Conservation (phyloP, 2,113 vertebrate genomes). For the Lepus americanus region DNA sequence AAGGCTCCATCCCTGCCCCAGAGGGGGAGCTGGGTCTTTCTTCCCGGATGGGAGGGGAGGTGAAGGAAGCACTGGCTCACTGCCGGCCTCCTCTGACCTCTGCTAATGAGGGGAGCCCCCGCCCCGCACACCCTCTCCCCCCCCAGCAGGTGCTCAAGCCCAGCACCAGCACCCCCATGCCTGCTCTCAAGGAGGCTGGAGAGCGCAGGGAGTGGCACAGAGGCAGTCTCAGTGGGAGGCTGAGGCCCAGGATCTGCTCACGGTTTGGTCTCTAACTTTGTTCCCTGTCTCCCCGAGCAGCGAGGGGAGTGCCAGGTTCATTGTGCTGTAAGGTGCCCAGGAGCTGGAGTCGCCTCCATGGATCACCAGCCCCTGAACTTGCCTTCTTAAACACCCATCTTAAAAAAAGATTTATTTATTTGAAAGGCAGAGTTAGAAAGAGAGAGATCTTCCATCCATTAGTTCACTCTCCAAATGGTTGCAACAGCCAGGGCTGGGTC, state of each 20-base stretch:
- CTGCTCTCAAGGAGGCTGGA: not conserved
- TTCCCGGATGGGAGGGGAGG: not conserved
- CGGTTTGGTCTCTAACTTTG: not conserved
- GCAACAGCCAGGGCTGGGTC: too few relatives aligned
- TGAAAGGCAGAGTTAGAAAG: too few relatives aligned
- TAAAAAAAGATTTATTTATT: too few relatives aligned
- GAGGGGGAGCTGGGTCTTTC: not conserved
- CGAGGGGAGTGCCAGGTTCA: not conserved
- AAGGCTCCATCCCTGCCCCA: not conserved
- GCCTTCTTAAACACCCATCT: not conserved
- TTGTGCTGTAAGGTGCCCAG: not conserved
- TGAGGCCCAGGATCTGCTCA: not conserved
- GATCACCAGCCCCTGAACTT: not conserved
- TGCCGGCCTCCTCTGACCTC: not conserved
- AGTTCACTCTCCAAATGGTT: too few relatives aligned
- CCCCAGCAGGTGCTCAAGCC: not conserved
- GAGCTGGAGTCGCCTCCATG: too few relatives aligned
- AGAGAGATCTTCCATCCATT: too few relatives aligned
- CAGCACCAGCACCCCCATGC: not conserved
- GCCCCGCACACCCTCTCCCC: too few relatives aligned
- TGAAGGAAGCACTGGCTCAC: too few relatives aligned
- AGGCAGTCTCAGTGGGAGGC: not conserved
- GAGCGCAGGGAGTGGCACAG: not conserved
- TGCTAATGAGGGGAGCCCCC: fast-evolving
- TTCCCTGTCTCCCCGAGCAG: not conserved